Evolutionary conservation across 1,140 invertebrate species (phyloP), one percentile per base, ranked within the genome.

Genomic region (Scylla paramamosain): DNA sequence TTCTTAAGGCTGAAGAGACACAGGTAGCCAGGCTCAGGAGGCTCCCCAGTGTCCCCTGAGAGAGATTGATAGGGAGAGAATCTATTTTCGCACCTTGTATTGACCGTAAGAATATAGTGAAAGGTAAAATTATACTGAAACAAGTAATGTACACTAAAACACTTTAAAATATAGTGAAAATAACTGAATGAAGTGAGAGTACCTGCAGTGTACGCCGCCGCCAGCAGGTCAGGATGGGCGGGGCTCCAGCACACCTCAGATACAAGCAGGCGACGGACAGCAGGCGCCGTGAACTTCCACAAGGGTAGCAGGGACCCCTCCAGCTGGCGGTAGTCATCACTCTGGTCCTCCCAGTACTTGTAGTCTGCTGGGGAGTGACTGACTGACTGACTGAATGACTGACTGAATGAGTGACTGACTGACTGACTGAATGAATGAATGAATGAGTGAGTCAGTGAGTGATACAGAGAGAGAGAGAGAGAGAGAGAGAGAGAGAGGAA

Each of bases 321-420:
- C 14, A 98, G 98, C 52, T 99, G 98, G 93, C 99, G 98, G 97
- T 98, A 99, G 97, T 99, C 99, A 97, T 99, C 99, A 8, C 99
- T 99, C 0, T 98, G 98, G 97, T 99, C 99, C 97, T 99, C 98
- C 98, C 98, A 99, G 96, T 99, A 99, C 96, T 98, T 98, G 97
- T 99, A 99, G 97, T 99, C 99, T 98, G 93, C 20, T 25, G 91
- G 7, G 46, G 14, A 25, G 25, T 14, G 46, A 88, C 12, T 20
- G 28, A 82, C 7, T 25, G 20, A 82, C 77, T 28, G 77, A 20
- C 77, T 25, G 77, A 25, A 3, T 82, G 39, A 2, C 1, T 39
- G 39, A 39, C 6, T 2, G 39, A 39, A 6, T 39, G 39, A 39
- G 1, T 39, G 39, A 6, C 39, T 39, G 39, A 6, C 39, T 39